phyloP scores from a whole-genome alignment of 2,113 vertebrate species.

The Cebus imitator region DNA sequence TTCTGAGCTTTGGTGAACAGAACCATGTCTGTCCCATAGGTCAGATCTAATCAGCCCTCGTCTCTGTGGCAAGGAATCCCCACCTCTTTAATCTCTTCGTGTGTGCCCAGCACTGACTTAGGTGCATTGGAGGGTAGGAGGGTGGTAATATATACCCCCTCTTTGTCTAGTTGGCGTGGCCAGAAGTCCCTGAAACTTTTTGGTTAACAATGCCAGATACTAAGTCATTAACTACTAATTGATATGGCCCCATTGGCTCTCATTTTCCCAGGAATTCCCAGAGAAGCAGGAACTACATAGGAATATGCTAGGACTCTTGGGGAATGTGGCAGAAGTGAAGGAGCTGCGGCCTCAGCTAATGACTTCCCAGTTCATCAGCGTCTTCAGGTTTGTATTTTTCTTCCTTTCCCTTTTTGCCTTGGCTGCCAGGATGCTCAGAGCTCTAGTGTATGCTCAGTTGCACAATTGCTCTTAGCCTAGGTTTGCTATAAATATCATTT shows the following conservation, averaged over 20 bases:
- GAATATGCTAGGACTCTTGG: slow-evolving; percentile 97
- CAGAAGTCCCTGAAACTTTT: neutral
- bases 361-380: slow-evolving; percentile 95
- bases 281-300: slow-evolving; percentile 98
- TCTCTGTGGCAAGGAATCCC: neutral
- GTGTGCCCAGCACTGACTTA: neutral
- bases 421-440: neutral
- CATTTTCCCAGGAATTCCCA: slow-evolving; percentile 92
- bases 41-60: neutral
- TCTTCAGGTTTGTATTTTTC: slow-evolving; percentile 90
- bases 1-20: neutral
- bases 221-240: neutral
- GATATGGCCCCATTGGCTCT: neutral
- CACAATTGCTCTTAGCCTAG: neutral
- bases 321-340: slow-evolving; percentile 96
- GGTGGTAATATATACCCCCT: no score
- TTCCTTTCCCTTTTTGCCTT: neutral
- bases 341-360: slow-evolving; percentile 95
- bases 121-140: neutral
- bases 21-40: neutral
- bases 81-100: neutral
- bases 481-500: neutral
- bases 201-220: neutral
- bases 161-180: neutral
- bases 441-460: neutral